Conservation (phyloP, 2,797 vertebrate genomes). For the Neosilurus hyrtlii region DNA sequence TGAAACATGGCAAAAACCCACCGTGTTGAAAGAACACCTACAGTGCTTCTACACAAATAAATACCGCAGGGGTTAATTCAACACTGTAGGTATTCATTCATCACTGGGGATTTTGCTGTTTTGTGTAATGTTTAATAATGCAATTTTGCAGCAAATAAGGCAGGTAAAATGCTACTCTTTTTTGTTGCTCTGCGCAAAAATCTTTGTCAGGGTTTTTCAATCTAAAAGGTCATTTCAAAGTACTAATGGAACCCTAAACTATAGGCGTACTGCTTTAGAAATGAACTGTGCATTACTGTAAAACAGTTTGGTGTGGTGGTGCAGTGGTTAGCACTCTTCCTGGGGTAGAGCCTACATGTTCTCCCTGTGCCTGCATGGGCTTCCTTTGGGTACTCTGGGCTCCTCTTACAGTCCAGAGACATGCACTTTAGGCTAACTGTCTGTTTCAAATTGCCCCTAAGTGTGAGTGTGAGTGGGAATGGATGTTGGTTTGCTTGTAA, state of each 20-base stretch:
- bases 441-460: too few species aligned
- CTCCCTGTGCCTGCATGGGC: too few species aligned
- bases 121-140: conserved; percentile 2
- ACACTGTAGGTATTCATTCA: conserved; percentile 25
- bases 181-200: background rate
- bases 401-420: too few species aligned
- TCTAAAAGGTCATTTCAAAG: too few species aligned
- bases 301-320: too few species aligned
- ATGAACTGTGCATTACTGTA: background rate
- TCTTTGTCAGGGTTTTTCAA: background rate
- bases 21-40: conserved; percentile 24
- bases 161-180: background rate
- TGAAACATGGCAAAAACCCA: background rate
- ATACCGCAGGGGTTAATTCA: conserved; percentile 19
- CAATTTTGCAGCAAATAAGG: background rate
- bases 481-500: too few species aligned
- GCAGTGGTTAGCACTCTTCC: too few species aligned
- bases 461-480: too few species aligned
- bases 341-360: too few species aligned
- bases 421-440: too few species aligned
- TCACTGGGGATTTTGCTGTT: background rate
- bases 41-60: conserved; percentile 16
- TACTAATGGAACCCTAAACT: background rate
- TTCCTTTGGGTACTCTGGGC: too few species aligned
- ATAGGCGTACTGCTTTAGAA: background rate